A percentile compares a stretch with the other conserved stretches of the same genome.
Evolutionary conservation across 2,888 invertebrate genomes (phyloP).

Genomic region (Fragum whitleyi): DNA sequence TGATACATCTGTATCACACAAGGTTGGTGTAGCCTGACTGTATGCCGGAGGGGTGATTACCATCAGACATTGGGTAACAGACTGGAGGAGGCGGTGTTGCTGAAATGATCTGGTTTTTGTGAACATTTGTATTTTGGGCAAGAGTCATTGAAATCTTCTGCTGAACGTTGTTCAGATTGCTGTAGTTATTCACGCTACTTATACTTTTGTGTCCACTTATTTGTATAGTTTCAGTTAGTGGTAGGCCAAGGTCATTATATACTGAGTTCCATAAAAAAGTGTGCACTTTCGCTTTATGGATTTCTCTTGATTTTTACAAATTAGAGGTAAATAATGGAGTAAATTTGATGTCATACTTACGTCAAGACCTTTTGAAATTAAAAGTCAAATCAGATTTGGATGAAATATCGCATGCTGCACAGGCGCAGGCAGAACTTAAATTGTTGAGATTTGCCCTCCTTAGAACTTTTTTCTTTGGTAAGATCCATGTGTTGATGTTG

Average conservation of each 20-base stretch:
- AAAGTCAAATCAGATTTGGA: too few relatives aligned
- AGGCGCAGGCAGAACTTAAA: too few relatives aligned
- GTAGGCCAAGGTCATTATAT: constrained; percentile 29
- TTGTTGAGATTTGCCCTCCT: too few relatives aligned
- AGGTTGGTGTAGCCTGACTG: background rate
- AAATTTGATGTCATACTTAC: too few relatives aligned
- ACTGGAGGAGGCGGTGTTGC: background rate
- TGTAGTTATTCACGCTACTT: constrained; percentile 29
- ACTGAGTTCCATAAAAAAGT: too few relatives aligned
- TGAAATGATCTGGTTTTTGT: background rate
- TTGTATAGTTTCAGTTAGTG: constrained; percentile 26
- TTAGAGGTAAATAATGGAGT: too few relatives aligned
- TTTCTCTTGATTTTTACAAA: too few relatives aligned
- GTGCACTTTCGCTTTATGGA: too few relatives aligned
- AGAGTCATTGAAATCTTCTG: constrained; percentile 23
- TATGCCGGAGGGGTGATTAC: constrained; percentile 4
- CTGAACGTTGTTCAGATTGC: constrained; percentile 20
- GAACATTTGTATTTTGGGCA: background rate
- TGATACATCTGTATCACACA: constrained; percentile 5
- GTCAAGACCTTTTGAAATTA: too few relatives aligned
- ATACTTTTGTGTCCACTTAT: constrained; percentile 38
- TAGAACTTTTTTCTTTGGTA: too few relatives aligned
- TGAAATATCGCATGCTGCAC: too few relatives aligned
- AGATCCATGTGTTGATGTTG: too few relatives aligned
- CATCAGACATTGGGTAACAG: background rate